Base-by-base conservation (phyloP, 2,888 invertebrate genomes). In the Drosophila flavopinicola region DNA sequence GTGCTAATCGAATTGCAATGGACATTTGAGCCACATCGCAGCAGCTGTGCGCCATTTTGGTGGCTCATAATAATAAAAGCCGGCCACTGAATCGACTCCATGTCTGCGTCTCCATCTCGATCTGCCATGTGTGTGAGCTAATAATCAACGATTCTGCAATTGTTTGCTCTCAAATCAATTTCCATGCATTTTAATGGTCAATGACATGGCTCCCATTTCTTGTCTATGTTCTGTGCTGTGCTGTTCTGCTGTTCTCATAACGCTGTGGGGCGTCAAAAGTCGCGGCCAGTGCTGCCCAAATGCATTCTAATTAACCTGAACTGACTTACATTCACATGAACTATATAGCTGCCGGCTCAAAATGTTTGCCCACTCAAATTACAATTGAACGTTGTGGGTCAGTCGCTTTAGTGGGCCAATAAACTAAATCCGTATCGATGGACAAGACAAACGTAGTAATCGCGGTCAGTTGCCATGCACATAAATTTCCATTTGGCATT, bases 321-420 rank as follows among this genome's bases (percentile, higher is more conserved):
- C 48, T 59, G 49, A 67, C 61, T 61, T 75, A 75, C 53, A 77
- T 49, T 44, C 27, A 45, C 32, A 38, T 11, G 27, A 57, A 76
- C 59, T 42, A 17, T 15, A 10, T n/a, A 25, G 39, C 17, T 10
- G 24, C 15, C 5, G 49, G 42, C 33, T 44, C 65, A 63, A 79
- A 79, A 82, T 79, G 85, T 85, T 75, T 78, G 72, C 83, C 75
- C 78, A 82, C 85, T 80, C 85, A 85, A 83, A 80, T 85, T 80
- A 84, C 85, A 86, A 82, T 82, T 82, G 79, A 82, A 82, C 64
- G 80, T 80, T 86, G 82, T 86, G 85, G 82, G 82, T 82, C 82
- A 82, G 80, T 51, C 71, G 84, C 68, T 60, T 84, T 85, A 80
- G 86, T 80, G 80, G 86, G 86, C 84, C 80, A 80, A 80, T 80